Conservation (phyloP, 2,113 vertebrate species). For the Melanostigma gelatinosum region DNA sequence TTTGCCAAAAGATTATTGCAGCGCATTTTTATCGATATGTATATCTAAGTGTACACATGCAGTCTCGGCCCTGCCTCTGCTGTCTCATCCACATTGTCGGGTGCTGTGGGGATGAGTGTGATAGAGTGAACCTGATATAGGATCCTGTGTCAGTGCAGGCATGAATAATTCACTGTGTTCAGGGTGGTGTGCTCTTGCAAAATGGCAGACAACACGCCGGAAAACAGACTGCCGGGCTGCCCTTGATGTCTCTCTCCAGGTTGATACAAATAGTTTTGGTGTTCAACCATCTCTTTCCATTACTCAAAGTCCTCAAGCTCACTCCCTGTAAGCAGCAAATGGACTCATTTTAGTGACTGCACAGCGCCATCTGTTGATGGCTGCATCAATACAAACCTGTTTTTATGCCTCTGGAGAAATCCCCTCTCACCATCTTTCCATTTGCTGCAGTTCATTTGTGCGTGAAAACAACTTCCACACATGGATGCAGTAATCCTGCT, state of each 20-base stretch:
- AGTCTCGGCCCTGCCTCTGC: conserved; percentile 24
- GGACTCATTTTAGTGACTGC: conserved; percentile 49
- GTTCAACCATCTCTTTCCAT: conserved; percentile 39
- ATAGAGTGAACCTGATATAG: conserved; percentile 68
- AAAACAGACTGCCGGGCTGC: conserved; percentile 40
- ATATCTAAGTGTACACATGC: conserved; percentile 2
- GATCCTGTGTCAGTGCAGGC: conserved; percentile 50
- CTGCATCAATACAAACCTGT: not conserved
- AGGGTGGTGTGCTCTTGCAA: conserved; percentile 44
- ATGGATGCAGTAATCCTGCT: not conserved
- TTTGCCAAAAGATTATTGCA: conserved; percentile 13
- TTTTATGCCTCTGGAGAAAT: not conserved
- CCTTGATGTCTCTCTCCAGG: conserved; percentile 59
- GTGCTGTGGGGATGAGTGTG: conserved; percentile 51
- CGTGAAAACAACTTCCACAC: not conserved
- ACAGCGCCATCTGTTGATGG: conserved; percentile 79
- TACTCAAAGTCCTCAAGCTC: conserved; percentile 28
- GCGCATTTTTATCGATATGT: not conserved
- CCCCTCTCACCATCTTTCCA: not conserved
- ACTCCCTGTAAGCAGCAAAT: conserved; percentile 5
- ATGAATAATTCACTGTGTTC: conserved; percentile 72
- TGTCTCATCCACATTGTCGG: conserved; percentile 51
- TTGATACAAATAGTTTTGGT: conserved; percentile 59
- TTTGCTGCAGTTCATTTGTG: not conserved
- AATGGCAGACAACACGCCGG: conserved; percentile 27